phyloP scores from a whole-genome alignment of 2,888 invertebrate species.

The Lochmaea capreae region DNA sequence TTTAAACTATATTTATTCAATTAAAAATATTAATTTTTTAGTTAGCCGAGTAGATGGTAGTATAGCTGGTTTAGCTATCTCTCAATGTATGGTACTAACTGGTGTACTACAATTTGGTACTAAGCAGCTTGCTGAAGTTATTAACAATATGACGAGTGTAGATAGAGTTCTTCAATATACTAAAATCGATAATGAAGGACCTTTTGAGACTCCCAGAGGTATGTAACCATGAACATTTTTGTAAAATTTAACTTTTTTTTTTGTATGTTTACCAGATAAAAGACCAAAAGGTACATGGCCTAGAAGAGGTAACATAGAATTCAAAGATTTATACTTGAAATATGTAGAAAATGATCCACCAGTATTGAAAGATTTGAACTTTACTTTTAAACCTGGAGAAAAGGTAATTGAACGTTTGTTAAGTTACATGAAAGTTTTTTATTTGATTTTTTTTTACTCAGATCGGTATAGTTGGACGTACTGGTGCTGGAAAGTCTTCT shows the following conservation, averaged over 20 bases:
- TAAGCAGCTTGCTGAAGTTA: slow-evolving; percentile 81
- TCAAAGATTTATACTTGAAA: slow-evolving; percentile 72
- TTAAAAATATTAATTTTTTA: slow-evolving; percentile 7
- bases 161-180: slow-evolving; percentile 82
- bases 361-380: slow-evolving; percentile 76
- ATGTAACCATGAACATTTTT: slow-evolving; percentile 60
- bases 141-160: slow-evolving; percentile 82
- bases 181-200: slow-evolving; percentile 76
- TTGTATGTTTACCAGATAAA: slow-evolving; percentile 15
- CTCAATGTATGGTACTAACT: slow-evolving; percentile 43
- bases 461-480: slow-evolving; percentile 88
- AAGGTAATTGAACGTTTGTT: slow-evolving; percentile 64
- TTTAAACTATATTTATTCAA: neutral
- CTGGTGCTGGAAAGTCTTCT: slow-evolving; percentile 90
- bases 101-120: slow-evolving; percentile 87
- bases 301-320: slow-evolving; percentile 69
- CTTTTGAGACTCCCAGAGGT: slow-evolving; percentile 68
- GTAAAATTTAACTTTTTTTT: neutral
- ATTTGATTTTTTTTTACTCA: slow-evolving; percentile 57
- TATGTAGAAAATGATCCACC: slow-evolving; percentile 74
- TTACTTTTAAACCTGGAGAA: slow-evolving; percentile 72
- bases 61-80: slow-evolving; percentile 56
- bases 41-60: slow-evolving; percentile 50
- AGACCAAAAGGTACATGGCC: slow-evolving; percentile 72
- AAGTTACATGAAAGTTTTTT: neutral